Conservation (phyloP, 2,888 invertebrate species). For the Euproctis similis region DNA sequence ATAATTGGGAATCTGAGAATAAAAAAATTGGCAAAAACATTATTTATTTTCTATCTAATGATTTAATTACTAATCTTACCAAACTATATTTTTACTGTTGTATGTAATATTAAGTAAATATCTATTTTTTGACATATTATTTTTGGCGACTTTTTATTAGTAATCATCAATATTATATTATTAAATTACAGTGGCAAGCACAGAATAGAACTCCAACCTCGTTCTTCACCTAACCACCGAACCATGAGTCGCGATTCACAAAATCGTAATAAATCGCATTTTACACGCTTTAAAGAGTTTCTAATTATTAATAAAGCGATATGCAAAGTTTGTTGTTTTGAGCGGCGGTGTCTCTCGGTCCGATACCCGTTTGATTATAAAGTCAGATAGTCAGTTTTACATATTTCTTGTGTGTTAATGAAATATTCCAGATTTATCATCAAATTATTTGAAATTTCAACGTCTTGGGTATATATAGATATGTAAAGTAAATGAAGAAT, state of each 20-base stretch:
- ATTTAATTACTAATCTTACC: background rate
- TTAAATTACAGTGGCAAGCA: no score
- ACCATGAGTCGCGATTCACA: conserved; percentile 19
- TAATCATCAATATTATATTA: no score
- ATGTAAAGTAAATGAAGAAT: no score
- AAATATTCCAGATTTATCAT: conserved; percentile 25
- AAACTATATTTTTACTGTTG: background rate
- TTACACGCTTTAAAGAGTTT: conserved; percentile 34
- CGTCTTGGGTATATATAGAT: conserved; percentile 2
- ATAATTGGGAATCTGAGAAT: no score
- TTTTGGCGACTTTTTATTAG: no score
- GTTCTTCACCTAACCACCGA: conserved; percentile 2
- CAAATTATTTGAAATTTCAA: conserved; percentile 6
- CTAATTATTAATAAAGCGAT: conserved; percentile 62
- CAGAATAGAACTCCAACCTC: conserved; percentile 10
- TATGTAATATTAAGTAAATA: background rate
- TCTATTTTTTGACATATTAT: background rate
- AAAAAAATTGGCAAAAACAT: no score
- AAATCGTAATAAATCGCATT: conserved; percentile 50
- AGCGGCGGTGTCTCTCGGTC: conserved; percentile 22
- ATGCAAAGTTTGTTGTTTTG: conserved; percentile 65
- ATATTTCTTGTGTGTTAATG: conserved; percentile 41
- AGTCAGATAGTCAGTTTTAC: conserved; percentile 61
- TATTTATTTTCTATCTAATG: background rate
- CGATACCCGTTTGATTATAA: conserved; percentile 51